These are phyloP conservation scores for Orientallactaga bullata DNA, from an alignment of 2,113 vertebrate species.

Conservation along the genomic window DNA sequence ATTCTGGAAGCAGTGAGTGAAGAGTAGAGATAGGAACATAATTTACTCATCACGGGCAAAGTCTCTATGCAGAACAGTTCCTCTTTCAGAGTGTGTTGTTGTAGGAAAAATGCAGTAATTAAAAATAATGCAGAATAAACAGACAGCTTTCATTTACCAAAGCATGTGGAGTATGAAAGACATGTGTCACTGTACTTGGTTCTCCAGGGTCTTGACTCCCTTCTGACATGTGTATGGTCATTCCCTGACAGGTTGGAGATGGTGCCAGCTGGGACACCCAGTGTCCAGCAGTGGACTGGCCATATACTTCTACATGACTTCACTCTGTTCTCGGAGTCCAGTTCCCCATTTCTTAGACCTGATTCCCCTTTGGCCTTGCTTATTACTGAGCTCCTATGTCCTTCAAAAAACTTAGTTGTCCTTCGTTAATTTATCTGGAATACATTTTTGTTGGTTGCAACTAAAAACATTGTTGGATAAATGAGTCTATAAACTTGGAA, in stretches of 20 bases:
- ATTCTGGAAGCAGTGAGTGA: not conserved
- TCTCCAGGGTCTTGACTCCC: not conserved
- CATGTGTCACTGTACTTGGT: no score
- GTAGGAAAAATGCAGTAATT: no score
- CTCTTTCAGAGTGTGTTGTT: not conserved
- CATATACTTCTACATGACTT: accelerated
- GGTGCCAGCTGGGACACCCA: not conserved
- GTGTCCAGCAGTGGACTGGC: no score
- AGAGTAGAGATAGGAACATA: not conserved
- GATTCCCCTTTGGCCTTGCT: not conserved
- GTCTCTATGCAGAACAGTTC: accelerated
- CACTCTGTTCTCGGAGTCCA: not conserved
- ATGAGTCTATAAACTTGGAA: not conserved
- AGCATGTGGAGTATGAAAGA: no score
- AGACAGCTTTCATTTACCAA: not conserved
- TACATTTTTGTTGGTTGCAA: no score
- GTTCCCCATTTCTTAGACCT: not conserved
- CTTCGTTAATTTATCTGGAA: not conserved
- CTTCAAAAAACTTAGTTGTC: no score
- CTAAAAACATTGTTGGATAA: not conserved
- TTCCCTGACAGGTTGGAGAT: accelerated
- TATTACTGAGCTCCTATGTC: not conserved
- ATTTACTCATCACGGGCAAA: no score
- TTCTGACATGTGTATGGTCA: accelerated
- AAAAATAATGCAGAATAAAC: not conserved